Percentiles rank a stretch among this genome's conserved stretches.
Evolutionary conservation across 30 jellyfish, hydroid and myxozoan species (phyloP).

Genomic region (Aurelia sp.): DNA sequence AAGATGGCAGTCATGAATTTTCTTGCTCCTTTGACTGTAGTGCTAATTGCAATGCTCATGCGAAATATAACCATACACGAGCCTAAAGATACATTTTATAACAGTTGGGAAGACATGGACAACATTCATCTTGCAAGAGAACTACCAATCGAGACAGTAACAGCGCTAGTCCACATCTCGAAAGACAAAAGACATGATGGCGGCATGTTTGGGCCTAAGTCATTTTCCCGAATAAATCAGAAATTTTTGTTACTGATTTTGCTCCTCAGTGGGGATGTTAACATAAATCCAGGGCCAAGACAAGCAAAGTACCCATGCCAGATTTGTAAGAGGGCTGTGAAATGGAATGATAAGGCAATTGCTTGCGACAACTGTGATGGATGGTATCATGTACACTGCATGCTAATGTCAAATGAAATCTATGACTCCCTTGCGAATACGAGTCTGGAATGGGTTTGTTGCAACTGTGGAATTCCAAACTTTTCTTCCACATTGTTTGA

Average conservation of each 20-base stretch:
- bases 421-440: conserved; percentile 8
- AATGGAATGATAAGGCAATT: conserved; percentile 31
- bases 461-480: conserved; percentile 34
- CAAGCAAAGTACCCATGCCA: not conserved
- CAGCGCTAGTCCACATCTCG: not conserved
- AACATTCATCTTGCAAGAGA: not conserved
- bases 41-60: conserved; percentile 14
- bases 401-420: no score
- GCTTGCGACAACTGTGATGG: conserved; percentile 22
- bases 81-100: not conserved
- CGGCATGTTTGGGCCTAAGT: not conserved
- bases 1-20: conserved; percentile 22
- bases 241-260: not conserved
- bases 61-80: not conserved
- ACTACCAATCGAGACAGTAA: not conserved
- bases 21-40: conserved; percentile 31
- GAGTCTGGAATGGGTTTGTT: conserved; percentile 29
- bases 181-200: not conserved
- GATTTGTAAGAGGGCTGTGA: conserved; percentile 16
- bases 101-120: not conserved
- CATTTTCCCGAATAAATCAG: not conserved
- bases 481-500: not conserved
- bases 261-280: conserved; percentile 26
- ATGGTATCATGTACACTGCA: conserved; percentile 43
- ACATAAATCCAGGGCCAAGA: conserved; percentile 18